phyloP scores from a whole-genome alignment of 2,888 invertebrate species.

The Endotricha flammealis region DNA sequence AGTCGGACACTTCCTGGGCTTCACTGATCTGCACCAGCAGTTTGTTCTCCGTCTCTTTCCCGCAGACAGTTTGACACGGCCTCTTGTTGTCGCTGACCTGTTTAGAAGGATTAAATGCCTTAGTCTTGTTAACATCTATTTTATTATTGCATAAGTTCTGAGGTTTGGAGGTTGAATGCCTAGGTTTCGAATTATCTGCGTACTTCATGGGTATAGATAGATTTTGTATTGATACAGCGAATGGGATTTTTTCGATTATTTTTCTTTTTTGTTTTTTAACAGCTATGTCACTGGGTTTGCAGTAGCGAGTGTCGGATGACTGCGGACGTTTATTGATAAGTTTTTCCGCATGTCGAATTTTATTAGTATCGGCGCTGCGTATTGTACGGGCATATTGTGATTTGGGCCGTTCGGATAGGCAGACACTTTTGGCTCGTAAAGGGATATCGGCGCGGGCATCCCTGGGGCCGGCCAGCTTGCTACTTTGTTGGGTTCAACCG shows the following conservation, averaged over 20 bases:
- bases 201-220: slow-evolving; percentile 67
- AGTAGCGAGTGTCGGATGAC: slow-evolving; percentile 19
- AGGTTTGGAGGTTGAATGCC: slow-evolving; percentile 56
- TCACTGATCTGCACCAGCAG: slow-evolving; percentile 77
- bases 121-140: slow-evolving; percentile 57
- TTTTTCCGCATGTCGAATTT: slow-evolving; percentile 38
- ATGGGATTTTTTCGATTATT: slow-evolving; percentile 54
- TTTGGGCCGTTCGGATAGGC: slow-evolving; percentile 52
- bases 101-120: slow-evolving; percentile 59
- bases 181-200: slow-evolving; percentile 48
- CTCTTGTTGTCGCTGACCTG: slow-evolving; percentile 69
- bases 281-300: slow-evolving; percentile 27
- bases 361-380: slow-evolving; percentile 53
- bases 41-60: slow-evolving; percentile 72
- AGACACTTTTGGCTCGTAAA: slow-evolving; percentile 61
- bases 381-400: slow-evolving; percentile 52
- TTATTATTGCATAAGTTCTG: slow-evolving; percentile 31
- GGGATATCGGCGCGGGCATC: slow-evolving; percentile 41
- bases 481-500: slow-evolving; percentile 12
- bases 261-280: slow-evolving; percentile 58
- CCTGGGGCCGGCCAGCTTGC: slow-evolving; percentile 41
- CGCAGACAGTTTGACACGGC: slow-evolving; percentile 59
- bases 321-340: slow-evolving; percentile 35
- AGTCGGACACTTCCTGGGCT: slow-evolving; percentile 79
- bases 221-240: slow-evolving; percentile 57